phyloP scores from a whole-genome alignment of 2,797 vertebrate species.

The Heliangelus exortis region DNA sequence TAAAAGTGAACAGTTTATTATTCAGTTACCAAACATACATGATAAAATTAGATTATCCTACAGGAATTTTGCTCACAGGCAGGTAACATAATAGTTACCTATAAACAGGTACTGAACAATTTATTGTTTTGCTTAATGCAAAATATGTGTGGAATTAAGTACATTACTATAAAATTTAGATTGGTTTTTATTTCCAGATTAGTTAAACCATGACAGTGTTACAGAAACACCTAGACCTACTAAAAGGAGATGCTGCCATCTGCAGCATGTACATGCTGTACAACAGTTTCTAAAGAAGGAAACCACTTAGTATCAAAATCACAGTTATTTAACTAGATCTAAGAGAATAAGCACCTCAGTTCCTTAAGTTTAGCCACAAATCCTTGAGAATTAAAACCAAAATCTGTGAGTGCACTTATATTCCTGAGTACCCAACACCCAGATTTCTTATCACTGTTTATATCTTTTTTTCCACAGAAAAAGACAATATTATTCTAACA shows the following conservation, averaged over 20 bases:
- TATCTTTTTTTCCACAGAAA: slow-evolving; percentile 72
- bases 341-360: slow-evolving; percentile 36
- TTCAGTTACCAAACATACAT: neutral
- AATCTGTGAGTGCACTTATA: slow-evolving; percentile 16
- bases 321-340: slow-evolving; percentile 17
- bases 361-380: slow-evolving; percentile 11
- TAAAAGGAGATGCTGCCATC: slow-evolving; percentile 62
- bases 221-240: neutral
- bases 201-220: neutral
- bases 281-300: neutral
- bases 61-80: neutral
- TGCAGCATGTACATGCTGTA: slow-evolving; percentile 46
- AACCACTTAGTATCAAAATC: slow-evolving; percentile 28
- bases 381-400: slow-evolving; percentile 7
- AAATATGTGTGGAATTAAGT: slow-evolving; percentile 38
- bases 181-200: neutral
- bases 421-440: slow-evolving; percentile 1
- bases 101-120: neutral
- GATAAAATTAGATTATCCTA: slow-evolving; percentile 11
- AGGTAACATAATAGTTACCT: neutral
- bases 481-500: slow-evolving; percentile 40
- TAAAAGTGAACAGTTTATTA: neutral
- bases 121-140: neutral
- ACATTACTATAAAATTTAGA: neutral
- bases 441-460: slow-evolving; percentile 71